Base-by-base conservation (phyloP, 2,888 invertebrate genomes). In the Drosophila infuscata region DNA sequence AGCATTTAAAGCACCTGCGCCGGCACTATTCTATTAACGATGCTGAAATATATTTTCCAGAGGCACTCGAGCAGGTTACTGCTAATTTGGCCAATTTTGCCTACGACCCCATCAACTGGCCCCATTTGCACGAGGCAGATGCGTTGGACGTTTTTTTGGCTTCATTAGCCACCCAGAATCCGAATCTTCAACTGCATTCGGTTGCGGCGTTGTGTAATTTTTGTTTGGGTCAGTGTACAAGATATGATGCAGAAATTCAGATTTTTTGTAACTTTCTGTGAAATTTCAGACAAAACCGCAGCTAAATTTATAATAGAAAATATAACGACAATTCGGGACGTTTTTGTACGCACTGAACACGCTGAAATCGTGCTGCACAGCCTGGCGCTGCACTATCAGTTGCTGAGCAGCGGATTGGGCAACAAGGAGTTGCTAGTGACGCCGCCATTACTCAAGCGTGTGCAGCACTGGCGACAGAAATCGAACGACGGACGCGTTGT, bases 41-140 rank as follows among this genome's bases (percentile, higher is more conserved):
- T 43, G 46, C 20, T 7, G 33, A 52, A 1, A 25, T 12, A n/a
- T 17, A 0, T 36, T 15, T 58, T 48, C 0, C 94, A 97, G 97
- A 97, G 87, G 95, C 96, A 7, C 96, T 96, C 92, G 95, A 95
- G 83, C 98, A 99, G 94, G 96, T 98, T 2, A 93, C 98, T 78
- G 98, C 98, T 12, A 99, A 99, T 94, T 94, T 99, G 85, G 97
- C 97, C 0, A 99, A 99, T 93, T 99, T 99, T 94, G 96, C 98
- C 0, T 99, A 99, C 92, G 99, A 99, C 93, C 98, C 99, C 3
- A 95, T 98, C 48, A 99, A 99, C 93, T 98, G 96, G 94, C 94
- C 95, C 52, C 96, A 95, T 92, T 94, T 99, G 58, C 95, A 96
- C 83, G 94, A 96, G 89, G 94, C 97, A 61, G 95, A 95, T 68